These are phyloP conservation scores for Cryptocephalus moraei DNA, from an alignment of 2,888 invertebrate species.

Conservation along the genomic window DNA sequence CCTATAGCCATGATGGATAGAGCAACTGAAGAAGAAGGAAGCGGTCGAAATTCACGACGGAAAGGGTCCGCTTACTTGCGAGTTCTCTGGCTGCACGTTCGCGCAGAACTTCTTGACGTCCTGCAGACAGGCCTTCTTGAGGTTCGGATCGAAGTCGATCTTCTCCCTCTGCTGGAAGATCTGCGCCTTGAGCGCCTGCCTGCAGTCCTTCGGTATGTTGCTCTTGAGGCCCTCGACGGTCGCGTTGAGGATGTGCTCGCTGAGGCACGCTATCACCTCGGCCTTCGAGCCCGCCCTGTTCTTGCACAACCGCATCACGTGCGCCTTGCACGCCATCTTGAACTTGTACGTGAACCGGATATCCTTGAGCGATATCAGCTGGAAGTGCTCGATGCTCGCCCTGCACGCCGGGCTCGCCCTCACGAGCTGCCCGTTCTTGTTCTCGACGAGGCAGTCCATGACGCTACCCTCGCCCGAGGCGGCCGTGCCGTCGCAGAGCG, in stretches of 20 bases:
- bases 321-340: constrained; percentile 83
- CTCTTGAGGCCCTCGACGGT: constrained; percentile 67
- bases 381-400: constrained; percentile 94
- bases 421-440: constrained; percentile 80
- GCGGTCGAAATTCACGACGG: too few species aligned
- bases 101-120: constrained; percentile 70
- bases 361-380: constrained; percentile 85
- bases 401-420: constrained; percentile 74
- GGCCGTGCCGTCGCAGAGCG: constrained; percentile 62
- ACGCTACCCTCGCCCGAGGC: constrained; percentile 59
- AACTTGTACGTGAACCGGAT: constrained; percentile 91
- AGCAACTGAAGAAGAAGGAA: too few species aligned
- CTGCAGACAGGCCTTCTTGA: constrained; percentile 69
- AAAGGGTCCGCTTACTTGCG: constrained; percentile 15
- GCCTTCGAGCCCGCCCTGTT: constrained; percentile 62
- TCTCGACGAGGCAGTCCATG: constrained; percentile 86
- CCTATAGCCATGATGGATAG: too few species aligned
- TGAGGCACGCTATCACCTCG: constrained; percentile 77
- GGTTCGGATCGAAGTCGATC: constrained; percentile 72
- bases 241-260: constrained; percentile 84
- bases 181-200: constrained; percentile 84
- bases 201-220: constrained; percentile 76
- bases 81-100: constrained; percentile 56
- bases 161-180: constrained; percentile 87
- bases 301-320: constrained; percentile 56